These are phyloP conservation scores for Hirtodrosophila confusa DNA, from an alignment of 2,888 invertebrate genomes.

Conservation along the genomic window DNA sequence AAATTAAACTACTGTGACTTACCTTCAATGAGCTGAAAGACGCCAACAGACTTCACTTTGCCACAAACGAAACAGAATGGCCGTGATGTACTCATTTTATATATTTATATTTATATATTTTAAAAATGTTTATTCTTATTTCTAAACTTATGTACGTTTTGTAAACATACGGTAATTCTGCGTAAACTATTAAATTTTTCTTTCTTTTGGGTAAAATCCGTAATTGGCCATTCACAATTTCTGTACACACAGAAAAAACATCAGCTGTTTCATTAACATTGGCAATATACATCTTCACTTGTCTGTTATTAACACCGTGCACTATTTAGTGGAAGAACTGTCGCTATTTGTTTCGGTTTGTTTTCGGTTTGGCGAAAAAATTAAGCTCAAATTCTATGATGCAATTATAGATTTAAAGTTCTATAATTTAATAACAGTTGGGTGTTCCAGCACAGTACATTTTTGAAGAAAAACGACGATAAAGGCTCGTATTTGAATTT, in stretches of 20 bases:
- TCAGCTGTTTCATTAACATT: slow-evolving; percentile 36
- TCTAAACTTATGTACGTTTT: neutral
- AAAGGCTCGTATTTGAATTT: no score
- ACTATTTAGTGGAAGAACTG: no score
- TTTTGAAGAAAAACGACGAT: no score
- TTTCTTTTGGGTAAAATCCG: slow-evolving; percentile 7
- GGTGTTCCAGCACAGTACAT: no score
- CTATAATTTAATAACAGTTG: no score
- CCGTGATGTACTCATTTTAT: slow-evolving; percentile 39
- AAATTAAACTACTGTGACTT: neutral
- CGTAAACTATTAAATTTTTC: slow-evolving; percentile 13
- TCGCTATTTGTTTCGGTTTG: slow-evolving; percentile 1
- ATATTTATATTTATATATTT: neutral
- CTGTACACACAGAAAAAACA: slow-evolving; percentile 29
- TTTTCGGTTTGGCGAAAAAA: no score
- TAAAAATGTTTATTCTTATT: no score
- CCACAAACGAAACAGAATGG: slow-evolving; percentile 66
- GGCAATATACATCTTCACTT: neutral
- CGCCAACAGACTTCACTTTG: slow-evolving; percentile 65
- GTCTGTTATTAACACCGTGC: no score
- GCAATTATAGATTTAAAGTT: no score
- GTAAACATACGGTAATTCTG: neutral
- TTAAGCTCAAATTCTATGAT: no score
- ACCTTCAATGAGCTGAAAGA: slow-evolving; percentile 53
- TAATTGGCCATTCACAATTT: slow-evolving; percentile 25